Base-by-base conservation (phyloP, 2,797 vertebrate species). In the Phoxinus dragarum region DNA sequence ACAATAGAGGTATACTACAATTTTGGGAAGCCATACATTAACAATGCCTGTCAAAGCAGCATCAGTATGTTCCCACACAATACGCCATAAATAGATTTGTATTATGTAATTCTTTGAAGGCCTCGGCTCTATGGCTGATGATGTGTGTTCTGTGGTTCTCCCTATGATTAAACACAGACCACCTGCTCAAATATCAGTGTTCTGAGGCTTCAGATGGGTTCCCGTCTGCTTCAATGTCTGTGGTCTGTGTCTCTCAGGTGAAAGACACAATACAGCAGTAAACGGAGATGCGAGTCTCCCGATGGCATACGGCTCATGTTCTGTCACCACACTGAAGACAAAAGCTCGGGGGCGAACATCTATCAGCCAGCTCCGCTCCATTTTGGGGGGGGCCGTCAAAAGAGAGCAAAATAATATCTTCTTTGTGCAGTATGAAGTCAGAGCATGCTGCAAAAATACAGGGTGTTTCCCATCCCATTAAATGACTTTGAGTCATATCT, bases 401-500 rank as follows among this genome's bases (percentile, higher is more conserved):
- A 84, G 81, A 76, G 19, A 59, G 52, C 34, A 77, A 86, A 66
- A 88, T 88, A 88, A 90, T 81, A 67, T 68, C 76, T 75, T 84
- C 88, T 88, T 86, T 90, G 88, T 88, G 71, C 72, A 59, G 14
- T 73, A 59, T 79, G 44, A 85, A 86, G 72, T 87, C 84, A 61
- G 79, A 12, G 47, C 38, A 75, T 61, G 47, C 78, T 66, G 27
- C 75, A 81, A 82, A 79, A 77, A 81, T 67, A 52, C 85, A 80
- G 87, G 88, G 88, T 83, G 81, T 75, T 88, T 85, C 87, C 75
- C 81, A 79, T 47, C 84, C 81, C 68, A 84, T 88, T 79, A 86
- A 85, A 86, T 31, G 73, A 72, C 56, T 36, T 36, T 27, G 71
- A 82, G 76, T 88, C 82, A 89, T 78, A 87, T 27, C 27, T 27